Conservation (phyloP, 2,888 invertebrate genomes). For the Teleiodes luculella region DNA sequence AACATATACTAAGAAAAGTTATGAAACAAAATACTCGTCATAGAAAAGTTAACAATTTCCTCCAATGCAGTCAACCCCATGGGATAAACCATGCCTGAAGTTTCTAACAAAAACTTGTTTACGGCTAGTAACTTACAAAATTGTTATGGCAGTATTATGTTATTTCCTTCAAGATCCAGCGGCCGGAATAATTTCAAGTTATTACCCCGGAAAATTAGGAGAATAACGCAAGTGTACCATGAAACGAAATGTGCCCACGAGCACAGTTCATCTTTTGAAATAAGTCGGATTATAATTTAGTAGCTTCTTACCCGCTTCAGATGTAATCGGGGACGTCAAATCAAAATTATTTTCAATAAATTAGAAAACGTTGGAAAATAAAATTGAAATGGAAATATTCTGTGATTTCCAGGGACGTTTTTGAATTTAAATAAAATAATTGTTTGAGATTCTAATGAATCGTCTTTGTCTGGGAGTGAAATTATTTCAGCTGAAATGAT, state of each 20-base stretch:
- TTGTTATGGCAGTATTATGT: conserved; percentile 35
- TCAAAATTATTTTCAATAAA: too few species aligned
- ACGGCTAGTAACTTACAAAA: not conserved
- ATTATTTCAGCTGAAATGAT: too few species aligned
- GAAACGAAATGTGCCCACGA: conserved; percentile 31
- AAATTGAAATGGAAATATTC: too few species aligned
- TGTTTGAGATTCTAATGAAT: too few species aligned
- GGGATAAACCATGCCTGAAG: not conserved
- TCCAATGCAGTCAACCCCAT: not conserved
- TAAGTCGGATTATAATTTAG: conserved; percentile 13
- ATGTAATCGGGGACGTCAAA: not conserved
- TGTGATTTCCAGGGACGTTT: too few species aligned
- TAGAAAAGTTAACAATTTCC: not conserved
- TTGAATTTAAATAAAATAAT: too few species aligned
- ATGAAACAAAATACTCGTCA: not conserved
- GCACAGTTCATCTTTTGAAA: conserved; percentile 22
- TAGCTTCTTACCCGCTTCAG: not conserved
- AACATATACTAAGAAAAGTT: not conserved
- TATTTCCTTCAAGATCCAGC: conserved; percentile 28
- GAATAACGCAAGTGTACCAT: conserved; percentile 34
- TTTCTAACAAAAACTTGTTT: not conserved
- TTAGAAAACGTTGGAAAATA: too few species aligned
- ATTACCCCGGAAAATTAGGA: conserved; percentile 41
- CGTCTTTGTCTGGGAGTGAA: too few species aligned
- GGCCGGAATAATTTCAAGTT: conserved; percentile 37